A percentile compares a stretch with the other conserved stretches of the same genome.
Evolutionary conservation across 1,140 invertebrate species (phyloP).

Genomic region (Apis laboriosa): DNA sequence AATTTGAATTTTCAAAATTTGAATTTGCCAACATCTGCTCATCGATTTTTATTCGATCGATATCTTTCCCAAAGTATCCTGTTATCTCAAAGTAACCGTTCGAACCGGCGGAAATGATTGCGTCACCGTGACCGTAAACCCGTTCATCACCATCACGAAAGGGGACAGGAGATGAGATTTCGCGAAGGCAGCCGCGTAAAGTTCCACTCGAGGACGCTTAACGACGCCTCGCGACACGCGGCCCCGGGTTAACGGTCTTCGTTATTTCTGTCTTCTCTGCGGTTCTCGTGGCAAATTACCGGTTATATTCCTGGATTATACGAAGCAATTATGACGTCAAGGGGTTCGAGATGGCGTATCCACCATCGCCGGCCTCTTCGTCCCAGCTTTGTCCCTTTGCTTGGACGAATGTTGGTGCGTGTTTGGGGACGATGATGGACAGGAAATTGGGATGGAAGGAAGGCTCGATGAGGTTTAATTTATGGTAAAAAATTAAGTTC

Average conservation of each 20-base stretch:
- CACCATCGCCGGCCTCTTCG: not conserved
- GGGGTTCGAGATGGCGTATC: not conserved
- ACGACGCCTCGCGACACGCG: conserved; percentile 58
- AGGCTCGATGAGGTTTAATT: no score
- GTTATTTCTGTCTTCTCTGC: conserved; percentile 54
- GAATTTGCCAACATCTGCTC: no score
- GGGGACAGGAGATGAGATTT: conserved; percentile 55
- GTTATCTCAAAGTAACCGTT: no score
- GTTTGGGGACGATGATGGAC: no score
- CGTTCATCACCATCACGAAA: conserved; percentile 42
- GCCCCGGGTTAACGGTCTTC: conserved; percentile 67
- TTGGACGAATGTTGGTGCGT: not conserved
- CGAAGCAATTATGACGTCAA: conserved; percentile 63
- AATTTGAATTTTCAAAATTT: no score
- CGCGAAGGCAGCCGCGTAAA: conserved; percentile 43
- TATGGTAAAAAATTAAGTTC: no score
- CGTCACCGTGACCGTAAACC: conserved; percentile 10
- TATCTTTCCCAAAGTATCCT: no score
- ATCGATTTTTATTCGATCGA: no score
- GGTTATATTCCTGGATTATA: conserved; percentile 55
- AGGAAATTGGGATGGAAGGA: no score
- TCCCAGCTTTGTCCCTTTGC: no score
- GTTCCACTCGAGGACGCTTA: conserved; percentile 49
- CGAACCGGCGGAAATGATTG: conserved; percentile 46
- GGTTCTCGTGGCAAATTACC: conserved; percentile 59